A percentile compares a stretch with the other conserved stretches of the same genome.
phyloP scores from a whole-genome alignment of 2,113 vertebrate species.

The Sprattus sprattus region DNA sequence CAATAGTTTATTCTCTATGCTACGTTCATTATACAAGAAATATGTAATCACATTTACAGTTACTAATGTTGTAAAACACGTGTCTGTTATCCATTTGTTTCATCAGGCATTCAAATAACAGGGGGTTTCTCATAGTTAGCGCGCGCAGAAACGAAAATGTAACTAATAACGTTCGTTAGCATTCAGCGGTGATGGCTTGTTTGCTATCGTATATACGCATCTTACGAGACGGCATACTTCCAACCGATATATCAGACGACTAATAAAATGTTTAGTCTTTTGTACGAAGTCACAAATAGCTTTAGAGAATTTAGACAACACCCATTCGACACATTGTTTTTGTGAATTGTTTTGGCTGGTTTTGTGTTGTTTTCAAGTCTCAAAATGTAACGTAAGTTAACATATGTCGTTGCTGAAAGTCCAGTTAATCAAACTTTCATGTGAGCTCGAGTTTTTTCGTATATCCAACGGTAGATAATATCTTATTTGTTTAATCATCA shows the following conservation, averaged over 20 bases:
- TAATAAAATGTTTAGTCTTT: not conserved
- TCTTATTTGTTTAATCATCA: too few species aligned
- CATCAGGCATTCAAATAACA: not conserved
- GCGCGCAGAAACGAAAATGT: not conserved
- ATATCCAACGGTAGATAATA: too few species aligned
- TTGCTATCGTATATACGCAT: not conserved
- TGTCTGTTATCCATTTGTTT: not conserved
- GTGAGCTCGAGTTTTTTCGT: too few species aligned
- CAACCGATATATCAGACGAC: not conserved
- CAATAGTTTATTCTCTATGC: not conserved
- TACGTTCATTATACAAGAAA: not conserved
- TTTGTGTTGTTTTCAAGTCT: not conserved
- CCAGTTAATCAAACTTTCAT: not conserved
- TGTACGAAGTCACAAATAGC: not conserved
- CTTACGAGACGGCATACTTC: not conserved
- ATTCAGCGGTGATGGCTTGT: not conserved
- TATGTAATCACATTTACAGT: not conserved
- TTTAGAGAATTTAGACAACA: not conserved
- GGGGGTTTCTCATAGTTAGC: not conserved
- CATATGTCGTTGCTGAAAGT: not conserved
- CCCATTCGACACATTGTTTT: not conserved
- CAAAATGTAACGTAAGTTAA: not conserved
- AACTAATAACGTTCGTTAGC: not conserved
- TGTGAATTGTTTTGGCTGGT: not conserved
- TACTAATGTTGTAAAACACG: not conserved